Evolutionary conservation across 2,888 invertebrate genomes (phyloP).

Genomic region (Ctenicera cuprea): DNA sequence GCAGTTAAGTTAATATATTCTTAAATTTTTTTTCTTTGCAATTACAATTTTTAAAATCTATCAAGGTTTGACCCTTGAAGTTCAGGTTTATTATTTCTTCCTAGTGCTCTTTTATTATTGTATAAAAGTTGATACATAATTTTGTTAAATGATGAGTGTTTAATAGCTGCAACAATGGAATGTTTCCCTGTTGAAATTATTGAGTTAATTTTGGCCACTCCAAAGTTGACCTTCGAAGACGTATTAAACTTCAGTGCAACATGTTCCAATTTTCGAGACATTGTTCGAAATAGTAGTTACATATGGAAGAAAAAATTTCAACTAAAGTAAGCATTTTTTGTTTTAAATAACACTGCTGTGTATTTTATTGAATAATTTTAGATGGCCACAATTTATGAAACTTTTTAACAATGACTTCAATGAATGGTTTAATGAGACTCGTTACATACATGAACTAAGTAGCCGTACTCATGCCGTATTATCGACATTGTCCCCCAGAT

Average conservation of each 20-base stretch:
- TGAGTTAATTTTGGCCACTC: constrained; percentile 65
- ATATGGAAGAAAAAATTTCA: constrained; percentile 73
- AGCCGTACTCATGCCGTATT: constrained; percentile 67
- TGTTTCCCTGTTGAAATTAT: constrained; percentile 67
- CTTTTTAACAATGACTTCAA: constrained; percentile 65
- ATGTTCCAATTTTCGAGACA: constrained; percentile 73
- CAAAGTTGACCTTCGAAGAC: constrained; percentile 69
- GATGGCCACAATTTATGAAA: constrained; percentile 71
- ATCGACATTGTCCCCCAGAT: constrained; percentile 71
- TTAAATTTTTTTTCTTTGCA: too few species aligned
- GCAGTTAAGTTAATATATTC: too few species aligned
- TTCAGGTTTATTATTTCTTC: too few species aligned
- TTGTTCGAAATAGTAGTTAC: constrained; percentile 72
- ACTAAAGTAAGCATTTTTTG: constrained; percentile 67
- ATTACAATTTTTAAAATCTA: too few species aligned
- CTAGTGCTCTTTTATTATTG: too few species aligned
- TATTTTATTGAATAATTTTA: constrained; percentile 56
- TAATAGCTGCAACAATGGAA: constrained; percentile 61
- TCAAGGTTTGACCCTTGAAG: too few species aligned
- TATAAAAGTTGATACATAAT: too few species aligned
- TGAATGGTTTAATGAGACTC: constrained; percentile 70
- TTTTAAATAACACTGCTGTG: background rate
- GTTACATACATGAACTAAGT: constrained; percentile 65
- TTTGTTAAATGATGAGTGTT: background rate
- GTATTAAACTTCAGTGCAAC: constrained; percentile 74